phyloP scores from a whole-genome alignment of 2,113 vertebrate genomes.

The Tragelaphus strepsiceros region DNA sequence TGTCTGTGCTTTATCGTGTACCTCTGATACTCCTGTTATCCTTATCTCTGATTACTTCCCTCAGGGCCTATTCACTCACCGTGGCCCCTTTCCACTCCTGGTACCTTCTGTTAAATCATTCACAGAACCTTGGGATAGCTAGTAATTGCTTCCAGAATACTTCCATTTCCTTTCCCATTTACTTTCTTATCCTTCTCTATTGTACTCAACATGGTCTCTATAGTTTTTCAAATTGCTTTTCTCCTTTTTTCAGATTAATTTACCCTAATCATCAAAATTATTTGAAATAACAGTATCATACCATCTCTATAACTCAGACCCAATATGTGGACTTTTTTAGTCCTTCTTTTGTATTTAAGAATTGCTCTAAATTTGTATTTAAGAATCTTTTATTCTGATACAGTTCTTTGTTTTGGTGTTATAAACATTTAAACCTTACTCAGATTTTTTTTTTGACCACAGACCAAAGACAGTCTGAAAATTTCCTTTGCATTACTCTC shows the following conservation, averaged over 20 bases:
- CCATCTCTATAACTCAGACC: constrained; percentile 65
- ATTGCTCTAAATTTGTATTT: constrained; percentile 65
- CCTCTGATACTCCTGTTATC: constrained; percentile 43
- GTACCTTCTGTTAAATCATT: constrained; percentile 68
- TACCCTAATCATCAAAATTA: constrained; percentile 78
- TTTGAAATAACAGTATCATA: constrained; percentile 66
- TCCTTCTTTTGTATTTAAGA: constrained; percentile 65
- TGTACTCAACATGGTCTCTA: constrained; percentile 65
- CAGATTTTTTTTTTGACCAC: constrained; percentile 6
- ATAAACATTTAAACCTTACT: constrained; percentile 18
- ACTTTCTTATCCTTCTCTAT: constrained; percentile 74
- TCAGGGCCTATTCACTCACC: constrained; percentile 68
- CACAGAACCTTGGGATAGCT: constrained; percentile 67
- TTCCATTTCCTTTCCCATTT: constrained; percentile 66
- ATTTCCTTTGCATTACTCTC: constrained; percentile 39
- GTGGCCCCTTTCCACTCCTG: constrained; percentile 57
- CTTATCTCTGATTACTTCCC: constrained; percentile 76
- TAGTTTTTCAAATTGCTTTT: constrained; percentile 69
- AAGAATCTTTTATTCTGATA: constrained; percentile 54
- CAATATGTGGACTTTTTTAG: constrained; percentile 54
- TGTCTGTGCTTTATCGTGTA: background rate
- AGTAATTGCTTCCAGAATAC: constrained; percentile 79
- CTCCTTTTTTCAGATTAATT: constrained; percentile 63
- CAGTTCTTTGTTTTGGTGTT: constrained; percentile 31
- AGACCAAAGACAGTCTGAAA: background rate